A percentile compares a stretch with the other conserved stretches of the same genome.
These are phyloP conservation scores for Eubucco bourcierii DNA, from an alignment of 2,113 vertebrate species.

Conservation along the genomic window DNA sequence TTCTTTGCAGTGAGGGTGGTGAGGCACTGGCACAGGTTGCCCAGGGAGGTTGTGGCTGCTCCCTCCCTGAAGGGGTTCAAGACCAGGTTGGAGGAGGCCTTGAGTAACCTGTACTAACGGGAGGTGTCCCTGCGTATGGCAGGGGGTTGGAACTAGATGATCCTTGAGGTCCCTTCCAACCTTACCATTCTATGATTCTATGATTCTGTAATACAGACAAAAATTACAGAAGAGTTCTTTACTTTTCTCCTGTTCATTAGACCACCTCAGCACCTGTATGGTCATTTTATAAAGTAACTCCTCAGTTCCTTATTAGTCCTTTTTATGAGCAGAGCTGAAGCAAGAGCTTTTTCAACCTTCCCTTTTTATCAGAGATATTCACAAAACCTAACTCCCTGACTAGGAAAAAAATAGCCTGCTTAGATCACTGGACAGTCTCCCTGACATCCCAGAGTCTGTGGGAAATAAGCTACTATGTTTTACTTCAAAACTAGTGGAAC, in stretches of 20 bases:
- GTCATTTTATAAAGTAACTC: not conserved
- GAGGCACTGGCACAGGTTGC: no score
- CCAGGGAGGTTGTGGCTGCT: no score
- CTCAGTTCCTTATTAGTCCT: not conserved
- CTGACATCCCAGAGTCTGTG: not conserved
- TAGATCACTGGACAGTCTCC: not conserved
- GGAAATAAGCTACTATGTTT: not conserved
- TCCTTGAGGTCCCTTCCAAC: no score
- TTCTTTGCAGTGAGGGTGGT: no score
- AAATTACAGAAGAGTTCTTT: not conserved
- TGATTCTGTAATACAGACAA: not conserved
- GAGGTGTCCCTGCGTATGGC: no score
- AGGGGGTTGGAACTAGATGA: no score
- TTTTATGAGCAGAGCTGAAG: not conserved
- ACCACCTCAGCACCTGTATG: not conserved
- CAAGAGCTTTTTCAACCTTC: not conserved
- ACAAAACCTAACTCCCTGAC: not conserved
- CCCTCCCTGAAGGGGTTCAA: no score
- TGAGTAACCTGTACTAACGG: no score
- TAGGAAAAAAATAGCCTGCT: not conserved
- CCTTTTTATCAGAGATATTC: not conserved
- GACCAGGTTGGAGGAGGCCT: no score
- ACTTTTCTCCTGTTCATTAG: not conserved
- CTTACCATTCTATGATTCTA: no score
- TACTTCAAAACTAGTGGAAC: not conserved